Evolutionary conservation across 2,113 vertebrate genomes (phyloP).

Genomic region (Corydoras sp.): DNA sequence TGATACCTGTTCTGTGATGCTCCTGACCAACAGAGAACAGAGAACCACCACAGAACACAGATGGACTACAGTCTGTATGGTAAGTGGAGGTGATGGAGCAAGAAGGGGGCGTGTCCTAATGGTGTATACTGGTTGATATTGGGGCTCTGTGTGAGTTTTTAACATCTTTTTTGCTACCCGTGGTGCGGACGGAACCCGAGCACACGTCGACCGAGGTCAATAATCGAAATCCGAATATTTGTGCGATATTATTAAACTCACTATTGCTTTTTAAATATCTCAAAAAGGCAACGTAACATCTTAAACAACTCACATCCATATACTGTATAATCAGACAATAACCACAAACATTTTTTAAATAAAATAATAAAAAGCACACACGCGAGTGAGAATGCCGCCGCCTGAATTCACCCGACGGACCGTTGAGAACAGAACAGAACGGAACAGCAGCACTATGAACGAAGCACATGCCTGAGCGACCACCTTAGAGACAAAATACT

Average conservation of each 20-base stretch:
- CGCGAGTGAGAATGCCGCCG: too few species aligned
- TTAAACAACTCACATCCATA: conserved; percentile 24
- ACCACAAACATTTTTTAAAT: background rate
- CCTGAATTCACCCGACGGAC: background rate
- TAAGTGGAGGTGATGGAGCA: too few species aligned
- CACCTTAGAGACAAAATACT: too few species aligned
- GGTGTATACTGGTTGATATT: too few species aligned
- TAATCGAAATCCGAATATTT: conserved; percentile 4
- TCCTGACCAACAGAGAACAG: too few species aligned
- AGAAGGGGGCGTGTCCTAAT: too few species aligned
- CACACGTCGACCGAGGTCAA: conserved; percentile 31
- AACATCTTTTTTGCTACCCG: too few species aligned
- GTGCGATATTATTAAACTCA: conserved; percentile 30
- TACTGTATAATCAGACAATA: conserved; percentile 12
- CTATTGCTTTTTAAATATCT: conserved; percentile 16
- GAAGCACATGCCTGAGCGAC: background rate
- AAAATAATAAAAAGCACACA: background rate
- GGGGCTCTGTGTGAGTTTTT: too few species aligned
- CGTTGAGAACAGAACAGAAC: background rate
- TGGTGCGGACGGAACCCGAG: too few species aligned
- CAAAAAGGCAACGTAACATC: conserved; percentile 31
- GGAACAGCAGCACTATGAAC: background rate
- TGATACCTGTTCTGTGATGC: too few species aligned
- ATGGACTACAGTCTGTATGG: too few species aligned
- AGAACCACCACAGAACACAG: too few species aligned